Evolutionary conservation across 2,797 vertebrate species (phyloP).

Genomic region (Enteromius thamalakanensis): DNA sequence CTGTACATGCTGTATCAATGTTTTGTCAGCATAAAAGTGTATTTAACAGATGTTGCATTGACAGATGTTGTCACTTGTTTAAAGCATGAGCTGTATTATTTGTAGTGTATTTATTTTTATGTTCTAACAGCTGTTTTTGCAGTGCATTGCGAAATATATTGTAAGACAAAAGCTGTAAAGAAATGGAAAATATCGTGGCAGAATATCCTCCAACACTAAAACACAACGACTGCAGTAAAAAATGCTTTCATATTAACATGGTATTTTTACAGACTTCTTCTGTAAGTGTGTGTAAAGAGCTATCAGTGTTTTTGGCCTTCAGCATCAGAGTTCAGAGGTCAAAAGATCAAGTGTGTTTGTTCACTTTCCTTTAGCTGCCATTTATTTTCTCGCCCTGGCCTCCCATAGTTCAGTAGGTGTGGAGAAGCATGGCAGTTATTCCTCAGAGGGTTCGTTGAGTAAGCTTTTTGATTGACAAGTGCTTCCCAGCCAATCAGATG

Average conservation of each 20-base stretch:
- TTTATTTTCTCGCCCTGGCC: constrained; percentile 27
- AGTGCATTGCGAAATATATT: neutral
- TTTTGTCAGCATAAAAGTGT: neutral
- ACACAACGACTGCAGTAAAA: neutral
- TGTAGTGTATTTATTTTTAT: neutral
- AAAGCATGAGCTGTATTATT: neutral
- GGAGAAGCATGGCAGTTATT: constrained; percentile 50
- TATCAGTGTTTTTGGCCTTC: neutral
- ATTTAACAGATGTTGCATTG: neutral
- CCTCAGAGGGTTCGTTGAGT: neutral
- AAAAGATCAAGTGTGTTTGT: constrained; percentile 33
- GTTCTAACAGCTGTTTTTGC: neutral
- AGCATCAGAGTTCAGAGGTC: constrained; percentile 25
- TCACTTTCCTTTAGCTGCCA: constrained; percentile 32
- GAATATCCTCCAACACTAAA: neutral
- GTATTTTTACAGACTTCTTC: neutral
- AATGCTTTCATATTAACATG: neutral
- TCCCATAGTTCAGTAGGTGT: constrained; percentile 40
- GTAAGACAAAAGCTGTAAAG: neutral
- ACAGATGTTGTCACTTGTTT: neutral
- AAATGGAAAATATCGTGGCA: neutral
- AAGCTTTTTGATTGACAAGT: constrained; percentile 7
- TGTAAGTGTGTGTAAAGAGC: neutral
- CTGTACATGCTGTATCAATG: neutral
- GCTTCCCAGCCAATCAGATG: constrained; percentile 15